Evolutionary conservation across 2,888 invertebrate genomes (phyloP).

Genomic region (Pocota personata): DNA sequence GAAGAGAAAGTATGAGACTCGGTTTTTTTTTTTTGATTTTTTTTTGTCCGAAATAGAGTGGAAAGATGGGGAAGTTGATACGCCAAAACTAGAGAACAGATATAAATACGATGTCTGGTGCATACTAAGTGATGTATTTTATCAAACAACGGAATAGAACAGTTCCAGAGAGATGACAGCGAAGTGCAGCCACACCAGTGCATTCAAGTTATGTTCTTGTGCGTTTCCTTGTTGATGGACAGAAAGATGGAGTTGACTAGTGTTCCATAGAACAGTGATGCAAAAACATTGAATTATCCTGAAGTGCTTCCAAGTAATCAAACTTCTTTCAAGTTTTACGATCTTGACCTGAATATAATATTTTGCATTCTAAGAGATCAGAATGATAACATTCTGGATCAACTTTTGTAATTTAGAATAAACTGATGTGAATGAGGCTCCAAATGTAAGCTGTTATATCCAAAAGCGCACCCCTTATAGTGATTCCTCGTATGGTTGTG

Average conservation of each 20-base stretch:
- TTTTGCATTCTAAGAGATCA: too few relatives aligned
- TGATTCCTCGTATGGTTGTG: too few relatives aligned
- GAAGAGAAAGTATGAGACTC: constrained; percentile 56
- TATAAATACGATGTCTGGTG: constrained; percentile 46
- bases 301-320: constrained; percentile 30
- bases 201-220: background rate
- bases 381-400: background rate
- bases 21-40: background rate
- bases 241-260: constrained; percentile 11
- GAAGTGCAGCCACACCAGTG: constrained; percentile 21
- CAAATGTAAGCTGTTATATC: too few relatives aligned
- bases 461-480: too few relatives aligned
- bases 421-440: too few relatives aligned
- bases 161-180: constrained; percentile 36
- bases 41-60: constrained; percentile 40
- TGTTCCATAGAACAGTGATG: background rate
- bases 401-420: background rate
- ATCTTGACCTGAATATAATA: background rate
- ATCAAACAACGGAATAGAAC: constrained; percentile 35
- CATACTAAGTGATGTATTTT: constrained; percentile 63
- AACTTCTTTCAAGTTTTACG: background rate
- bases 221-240: constrained; percentile 30
- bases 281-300: constrained; percentile 6
- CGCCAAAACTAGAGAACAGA: constrained; percentile 21
- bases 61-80: constrained; percentile 1